Evolutionary conservation across 2,888 invertebrate species (phyloP).

Genomic region (Helicoverpa assulta): DNA sequence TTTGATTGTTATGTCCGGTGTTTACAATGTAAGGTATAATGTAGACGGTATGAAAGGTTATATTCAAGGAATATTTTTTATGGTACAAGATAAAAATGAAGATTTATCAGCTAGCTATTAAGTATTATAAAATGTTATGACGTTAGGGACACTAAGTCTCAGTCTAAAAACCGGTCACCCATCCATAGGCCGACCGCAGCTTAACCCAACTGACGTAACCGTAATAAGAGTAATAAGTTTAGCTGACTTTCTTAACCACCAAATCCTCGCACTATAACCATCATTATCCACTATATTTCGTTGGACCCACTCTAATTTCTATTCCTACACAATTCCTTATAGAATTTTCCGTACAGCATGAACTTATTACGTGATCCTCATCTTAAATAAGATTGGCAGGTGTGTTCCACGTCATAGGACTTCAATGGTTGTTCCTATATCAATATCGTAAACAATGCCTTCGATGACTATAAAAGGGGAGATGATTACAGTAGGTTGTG

Average conservation of each 20-base stretch:
- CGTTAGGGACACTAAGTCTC: no score
- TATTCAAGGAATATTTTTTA: not conserved
- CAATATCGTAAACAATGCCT: slow-evolving; percentile 42
- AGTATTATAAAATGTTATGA: no score
- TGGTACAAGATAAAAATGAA: not conserved
- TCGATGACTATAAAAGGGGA: slow-evolving; percentile 33
- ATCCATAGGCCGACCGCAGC: no score
- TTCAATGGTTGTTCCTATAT: slow-evolving; percentile 11
- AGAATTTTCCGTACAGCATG: not conserved
- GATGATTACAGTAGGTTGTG: slow-evolving; percentile 10
- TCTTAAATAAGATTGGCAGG: slow-evolving; percentile 35
- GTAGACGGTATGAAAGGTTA: not conserved
- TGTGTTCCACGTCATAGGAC: slow-evolving; percentile 26
- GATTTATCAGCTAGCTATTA: no score
- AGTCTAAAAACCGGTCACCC: no score
- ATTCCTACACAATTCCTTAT: not conserved
- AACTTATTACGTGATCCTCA: slow-evolving; percentile 4
- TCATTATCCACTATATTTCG: not conserved
- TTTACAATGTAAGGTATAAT: slow-evolving; percentile 9
- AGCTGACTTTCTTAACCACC: no score
- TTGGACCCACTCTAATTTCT: no score
- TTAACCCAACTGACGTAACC: no score
- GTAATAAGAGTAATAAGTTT: no score
- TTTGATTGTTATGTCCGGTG: slow-evolving; percentile 17
- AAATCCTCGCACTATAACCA: no score